Base-by-base conservation (phyloP, 2,888 invertebrate genomes). In the Onchidella celtica region DNA sequence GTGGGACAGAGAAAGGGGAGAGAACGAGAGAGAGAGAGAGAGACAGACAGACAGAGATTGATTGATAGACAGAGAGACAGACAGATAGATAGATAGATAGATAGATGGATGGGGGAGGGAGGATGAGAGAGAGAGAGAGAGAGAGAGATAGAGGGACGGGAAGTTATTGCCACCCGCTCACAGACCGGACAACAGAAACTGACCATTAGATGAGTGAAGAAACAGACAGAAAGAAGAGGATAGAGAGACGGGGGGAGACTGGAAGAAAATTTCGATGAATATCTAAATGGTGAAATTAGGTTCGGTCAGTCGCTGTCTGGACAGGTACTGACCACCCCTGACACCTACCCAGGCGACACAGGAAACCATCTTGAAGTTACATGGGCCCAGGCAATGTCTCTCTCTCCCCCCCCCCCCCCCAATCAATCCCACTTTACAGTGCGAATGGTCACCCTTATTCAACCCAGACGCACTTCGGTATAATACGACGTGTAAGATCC, bases 211-310 rank as follows among this genome's bases (percentile, higher is more conserved):
- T 70, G n/a, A n/a, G n/a, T n/a, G n/a, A n/a, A n/a, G n/a, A n/a
- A n/a, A n/a, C n/a, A n/a, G n/a, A n/a, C n/a, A n/a, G n/a, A n/a
- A n/a, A n/a, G n/a, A n/a, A n/a, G n/a, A n/a, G n/a, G n/a, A n/a
- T n/a, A n/a, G n/a, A n/a, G n/a, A n/a, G n/a, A n/a, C n/a, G n/a
- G n/a, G n/a, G n/a, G n/a, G n/a, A 29, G 61, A 34, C 61, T 32
- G 34, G 9, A 24, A 1, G 24, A 73, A 59, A n/a, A 61, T 59
- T 59, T 59, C 73, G 59, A 73, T 73, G 73, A 73, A 73, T 73
- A 61, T 59, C 47, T 73, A 73, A 73, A 73, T 73, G 73, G 59
- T 34, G 24, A 34, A 73, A 73, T 73, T 73, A 73, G 61, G 36
- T 21, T 73, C n/a, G 59, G 24, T 38, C 73, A 24, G 40, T 24